Evolutionary conservation across 2,113 vertebrate genomes (phyloP).

Genomic region (Solenodon paradoxus): DNA sequence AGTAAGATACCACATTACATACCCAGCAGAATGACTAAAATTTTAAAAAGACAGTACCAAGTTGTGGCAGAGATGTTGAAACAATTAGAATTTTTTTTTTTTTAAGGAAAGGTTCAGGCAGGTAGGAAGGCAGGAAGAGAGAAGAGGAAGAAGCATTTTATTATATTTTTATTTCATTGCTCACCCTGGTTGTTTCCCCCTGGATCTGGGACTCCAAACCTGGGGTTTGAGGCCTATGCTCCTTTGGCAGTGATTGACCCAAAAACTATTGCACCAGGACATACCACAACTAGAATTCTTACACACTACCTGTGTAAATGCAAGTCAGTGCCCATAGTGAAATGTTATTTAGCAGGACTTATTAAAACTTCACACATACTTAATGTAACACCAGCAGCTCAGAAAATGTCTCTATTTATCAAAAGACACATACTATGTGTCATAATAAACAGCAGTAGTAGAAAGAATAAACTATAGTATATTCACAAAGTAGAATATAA

Average conservation of each 20-base stretch:
- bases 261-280: too few species aligned
- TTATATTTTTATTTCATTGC: too few species aligned
- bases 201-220: too few species aligned
- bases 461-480: not conserved
- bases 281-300: too few species aligned
- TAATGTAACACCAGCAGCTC: not conserved
- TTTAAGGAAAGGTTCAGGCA: too few species aligned
- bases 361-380: not conserved
- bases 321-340: not conserved
- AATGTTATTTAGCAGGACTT: not conserved
- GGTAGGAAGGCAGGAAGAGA: too few species aligned
- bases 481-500: not conserved
- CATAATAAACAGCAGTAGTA: not conserved
- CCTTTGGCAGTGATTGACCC: too few species aligned
- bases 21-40: not conserved
- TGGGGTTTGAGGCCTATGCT: too few species aligned
- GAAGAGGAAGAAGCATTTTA: too few species aligned
- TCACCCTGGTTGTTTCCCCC: too few species aligned
- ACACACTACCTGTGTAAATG: not conserved
- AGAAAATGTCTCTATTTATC: not conserved
- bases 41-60: not conserved
- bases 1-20: not conserved
- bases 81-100: not conserved
- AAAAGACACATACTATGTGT: not conserved
- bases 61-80: not conserved